Base-by-base conservation (phyloP, 1,140 invertebrate genomes). In the Radopholus similis region DNA sequence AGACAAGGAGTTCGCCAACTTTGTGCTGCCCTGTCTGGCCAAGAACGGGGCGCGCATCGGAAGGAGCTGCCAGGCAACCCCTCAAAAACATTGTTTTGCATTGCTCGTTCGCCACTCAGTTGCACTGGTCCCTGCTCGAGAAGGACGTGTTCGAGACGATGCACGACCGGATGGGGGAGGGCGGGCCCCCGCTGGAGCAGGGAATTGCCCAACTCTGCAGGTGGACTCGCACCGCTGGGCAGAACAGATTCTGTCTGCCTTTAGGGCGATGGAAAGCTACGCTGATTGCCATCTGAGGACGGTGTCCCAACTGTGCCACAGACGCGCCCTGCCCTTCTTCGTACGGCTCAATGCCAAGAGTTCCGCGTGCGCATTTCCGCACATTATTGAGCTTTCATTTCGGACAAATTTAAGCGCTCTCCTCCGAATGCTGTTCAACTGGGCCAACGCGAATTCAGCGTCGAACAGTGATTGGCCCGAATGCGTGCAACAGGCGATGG, bases 41-140 rank as follows among this genome's bases (percentile, higher is more conserved):
- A 21, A 8, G 13, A 62, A 62, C 44, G 58, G 58, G 18, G 5
- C 21, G 9, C 21, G 13, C 13, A 42, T 62, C 44, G 58, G 58
- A n/a, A 62, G 44, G 35, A 62, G 58, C 2, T 62, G 58, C 30
- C 58, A 62, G 28, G 58, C 44, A 26, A 34, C 32, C 13, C 15
- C 15, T 44, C 38, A 4, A 23, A 42, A 15, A 11, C 0, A 58
- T 3, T 2, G 0, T 9, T 4, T 42, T 26, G 13, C 35, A 58
- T 42, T 35, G 23, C 18, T 21, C 23, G 23, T n/a, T 47, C 40
- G 4, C 56, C 28, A 32, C 40, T 21, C 42, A 62, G 58, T 28
- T 62, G 1, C 58, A 62, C 18, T 62, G 58, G 58, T 62, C 58
- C 32, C 34, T 62, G 49, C 28, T 62, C 37, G 58, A 62, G 49